Conservation (phyloP, 2,888 invertebrate genomes). For the Priocnemis perturbator region DNA sequence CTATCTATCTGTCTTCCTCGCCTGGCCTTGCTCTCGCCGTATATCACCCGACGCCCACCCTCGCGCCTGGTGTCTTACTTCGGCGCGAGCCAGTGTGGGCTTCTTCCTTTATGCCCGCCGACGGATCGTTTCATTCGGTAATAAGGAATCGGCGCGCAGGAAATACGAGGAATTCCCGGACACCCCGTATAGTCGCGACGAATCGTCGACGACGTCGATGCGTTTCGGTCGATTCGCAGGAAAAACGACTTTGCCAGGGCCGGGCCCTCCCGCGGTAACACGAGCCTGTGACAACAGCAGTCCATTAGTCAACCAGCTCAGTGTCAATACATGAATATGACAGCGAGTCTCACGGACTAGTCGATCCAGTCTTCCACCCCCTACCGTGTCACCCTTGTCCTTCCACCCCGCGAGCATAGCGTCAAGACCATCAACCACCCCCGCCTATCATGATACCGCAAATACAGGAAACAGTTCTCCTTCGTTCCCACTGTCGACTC, state of each 20-base stretch:
- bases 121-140: too few species aligned
- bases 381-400: conserved; percentile 29
- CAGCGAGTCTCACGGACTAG: conserved; percentile 67
- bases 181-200: conserved; percentile 1
- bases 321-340: conserved; percentile 75
- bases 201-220: conserved; percentile 21
- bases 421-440: conserved; percentile 26
- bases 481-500: conserved; percentile 32
- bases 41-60: neutral
- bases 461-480: conserved; percentile 62
- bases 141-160: too few species aligned
- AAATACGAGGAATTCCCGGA: too few species aligned
- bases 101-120: too few species aligned
- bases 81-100: neutral
- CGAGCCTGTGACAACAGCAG: conserved; percentile 74
- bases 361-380: conserved; percentile 45
- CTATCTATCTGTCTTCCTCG: conserved; percentile 9
- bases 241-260: conserved; percentile 61
- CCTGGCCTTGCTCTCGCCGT: conserved; percentile 4
- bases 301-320: conserved; percentile 75
- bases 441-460: conserved; percentile 49
- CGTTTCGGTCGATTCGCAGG: conserved; percentile 57
- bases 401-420: conserved; percentile 19
- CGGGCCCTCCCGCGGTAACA: conserved; percentile 68
- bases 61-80: neutral